Conservation (phyloP, 2,113 vertebrate species). For the Ascaphus truei region DNA sequence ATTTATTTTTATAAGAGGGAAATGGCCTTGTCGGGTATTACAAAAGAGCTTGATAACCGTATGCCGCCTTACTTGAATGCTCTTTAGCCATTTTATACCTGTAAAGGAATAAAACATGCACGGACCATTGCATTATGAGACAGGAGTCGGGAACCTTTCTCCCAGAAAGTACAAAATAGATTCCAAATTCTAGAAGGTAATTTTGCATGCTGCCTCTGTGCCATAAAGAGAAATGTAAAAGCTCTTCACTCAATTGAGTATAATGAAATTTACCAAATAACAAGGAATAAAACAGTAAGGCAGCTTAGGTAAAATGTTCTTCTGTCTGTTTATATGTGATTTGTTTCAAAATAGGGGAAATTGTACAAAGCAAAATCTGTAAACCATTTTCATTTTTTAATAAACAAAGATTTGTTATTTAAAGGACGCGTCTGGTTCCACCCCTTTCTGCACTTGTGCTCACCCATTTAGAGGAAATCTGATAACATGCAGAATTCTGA, state of each 20-base stretch:
- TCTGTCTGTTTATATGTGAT: slow-evolving; percentile 19
- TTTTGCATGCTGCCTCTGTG: slow-evolving; percentile 25
- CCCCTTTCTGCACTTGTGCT: no score
- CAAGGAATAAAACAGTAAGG: slow-evolving; percentile 22
- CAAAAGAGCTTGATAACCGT: slow-evolving; percentile 13
- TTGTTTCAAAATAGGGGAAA: slow-evolving; percentile 4
- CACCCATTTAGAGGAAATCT: no score
- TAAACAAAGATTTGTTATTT: background rate
- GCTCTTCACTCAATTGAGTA: slow-evolving; percentile 28
- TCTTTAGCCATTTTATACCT: slow-evolving; percentile 29
- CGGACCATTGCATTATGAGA: slow-evolving; percentile 33
- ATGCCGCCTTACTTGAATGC: slow-evolving; percentile 23
- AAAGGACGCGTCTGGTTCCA: background rate
- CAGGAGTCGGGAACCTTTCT: slow-evolving; percentile 25
- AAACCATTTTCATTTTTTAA: slow-evolving; percentile 13
- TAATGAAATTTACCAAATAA: slow-evolving; percentile 33
- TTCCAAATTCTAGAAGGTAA: slow-evolving; percentile 23
- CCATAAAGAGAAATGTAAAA: slow-evolving; percentile 34
- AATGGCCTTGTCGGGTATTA: slow-evolving; percentile 18
- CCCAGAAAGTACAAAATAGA: slow-evolving; percentile 28
- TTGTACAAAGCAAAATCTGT: background rate
- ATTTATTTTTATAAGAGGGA: slow-evolving; percentile 11
- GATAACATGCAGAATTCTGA: no score
- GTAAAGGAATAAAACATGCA: slow-evolving; percentile 32
- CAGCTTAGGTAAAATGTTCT: slow-evolving; percentile 11